Base-by-base conservation (phyloP, 2,888 invertebrate genomes). In the Ophion slaviceki region DNA sequence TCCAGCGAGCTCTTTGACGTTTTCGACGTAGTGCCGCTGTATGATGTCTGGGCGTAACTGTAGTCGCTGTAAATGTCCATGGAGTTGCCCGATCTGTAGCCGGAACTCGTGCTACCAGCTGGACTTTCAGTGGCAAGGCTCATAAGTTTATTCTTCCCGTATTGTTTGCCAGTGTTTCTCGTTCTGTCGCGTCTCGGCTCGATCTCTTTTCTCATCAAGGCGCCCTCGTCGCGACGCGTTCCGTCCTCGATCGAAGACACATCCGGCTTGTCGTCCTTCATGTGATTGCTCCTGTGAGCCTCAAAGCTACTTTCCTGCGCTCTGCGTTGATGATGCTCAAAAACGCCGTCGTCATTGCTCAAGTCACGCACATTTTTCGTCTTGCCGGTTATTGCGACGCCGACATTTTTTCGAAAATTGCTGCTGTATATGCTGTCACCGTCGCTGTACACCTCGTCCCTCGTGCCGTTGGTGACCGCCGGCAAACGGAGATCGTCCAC, bases 1-100 rank as follows among this genome's bases (percentile, higher is more conserved):
- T 77, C 96, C 95, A 59, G 95, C 0, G 93, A 83, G 36, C 81
- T 80, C 10, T 81, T 80, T 5, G 86, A 86, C 17, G 77, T 62
- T 47, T 80, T 95, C 94, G 2, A 95, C 2, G 86, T 72, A 20
- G 84, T 70, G 32, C 64, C 74, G 28, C 47, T 75, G 68, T 81
- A 79, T 5, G 62, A 95, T 82, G 96, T 96, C 11, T 95, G 96
- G 0, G 95, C 95, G 91, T 96, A 96, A 32, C 95, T 95, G 89
- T 95, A 95, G 88, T 96, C 96, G 24, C 95, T 96, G 89, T 96
- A 95, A 64, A 90, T 93, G 81, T 91, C 92, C 6, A 90, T 82
- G 53, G 89, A 91, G 66, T 94, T 94, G 89, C 95, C 95, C 0
- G 95, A 95, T 89, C 95, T 94, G 87, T 96, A 96, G 0, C 96